A percentile compares a stretch with the other conserved stretches of the same genome.
phyloP scores from a whole-genome alignment of 1,140 invertebrate genomes.

The Drosophila pallidifrons region DNA sequence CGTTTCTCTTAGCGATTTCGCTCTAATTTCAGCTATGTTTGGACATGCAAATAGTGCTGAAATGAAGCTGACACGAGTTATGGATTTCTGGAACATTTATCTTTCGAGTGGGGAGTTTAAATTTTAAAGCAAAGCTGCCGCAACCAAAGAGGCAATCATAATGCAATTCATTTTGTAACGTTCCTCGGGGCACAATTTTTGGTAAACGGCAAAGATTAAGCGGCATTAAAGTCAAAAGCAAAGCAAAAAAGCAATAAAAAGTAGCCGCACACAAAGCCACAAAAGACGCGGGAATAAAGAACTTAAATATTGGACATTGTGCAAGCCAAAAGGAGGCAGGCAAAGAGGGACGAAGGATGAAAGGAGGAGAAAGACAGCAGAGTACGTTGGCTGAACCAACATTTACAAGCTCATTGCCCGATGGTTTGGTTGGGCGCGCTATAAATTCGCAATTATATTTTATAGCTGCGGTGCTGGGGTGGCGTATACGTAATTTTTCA shows the following conservation, averaged over 20 bases:
- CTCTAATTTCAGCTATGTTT: not conserved
- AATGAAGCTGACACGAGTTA: not conserved
- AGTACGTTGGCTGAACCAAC: constrained; percentile 32
- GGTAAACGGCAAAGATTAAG: constrained; percentile 80
- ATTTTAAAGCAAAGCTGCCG: constrained; percentile 15
- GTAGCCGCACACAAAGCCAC: constrained; percentile 72
- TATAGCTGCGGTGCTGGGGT: constrained; percentile 11
- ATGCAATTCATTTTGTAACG: constrained; percentile 77
- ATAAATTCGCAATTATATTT: constrained; percentile 75
- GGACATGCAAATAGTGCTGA: constrained; percentile 2
- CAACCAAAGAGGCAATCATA: constrained; percentile 59
- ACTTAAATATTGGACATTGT: constrained; percentile 58
- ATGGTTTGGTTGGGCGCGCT: constrained; percentile 38
- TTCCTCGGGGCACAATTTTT: constrained; percentile 76
- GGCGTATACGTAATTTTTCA: constrained; percentile 60
- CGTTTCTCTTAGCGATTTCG: constrained; percentile 5
- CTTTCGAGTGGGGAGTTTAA: constrained; percentile 7
- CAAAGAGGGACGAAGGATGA: not conserved
- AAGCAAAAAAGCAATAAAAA: constrained; percentile 72
- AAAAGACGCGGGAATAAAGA: constrained; percentile 52
- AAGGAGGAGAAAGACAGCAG: constrained; percentile 13
- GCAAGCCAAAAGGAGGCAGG: constrained; percentile 23
- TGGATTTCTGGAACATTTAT: not conserved
- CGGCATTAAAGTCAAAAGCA: constrained; percentile 73
- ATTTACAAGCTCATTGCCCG: constrained; percentile 48